Percentiles rank a stretch among this genome's conserved stretches.
These are phyloP conservation scores for Panthera uncia DNA, from an alignment of 2,113 vertebrate genomes.

Conservation along the genomic window DNA sequence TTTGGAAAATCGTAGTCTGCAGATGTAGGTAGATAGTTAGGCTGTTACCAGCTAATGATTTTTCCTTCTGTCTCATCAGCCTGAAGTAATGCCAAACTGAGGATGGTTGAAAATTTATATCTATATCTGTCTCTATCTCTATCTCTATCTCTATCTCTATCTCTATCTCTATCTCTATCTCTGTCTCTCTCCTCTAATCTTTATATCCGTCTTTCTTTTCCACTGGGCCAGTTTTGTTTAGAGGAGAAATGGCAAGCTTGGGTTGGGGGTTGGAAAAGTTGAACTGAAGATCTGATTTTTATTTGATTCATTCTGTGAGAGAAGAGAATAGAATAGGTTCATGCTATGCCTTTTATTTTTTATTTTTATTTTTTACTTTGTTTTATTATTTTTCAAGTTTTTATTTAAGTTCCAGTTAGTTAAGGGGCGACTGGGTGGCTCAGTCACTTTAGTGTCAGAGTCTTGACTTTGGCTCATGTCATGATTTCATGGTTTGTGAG, in stretches of 20 bases:
- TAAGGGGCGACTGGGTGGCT: background rate
- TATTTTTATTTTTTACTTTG: background rate
- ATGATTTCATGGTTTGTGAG: too few species aligned
- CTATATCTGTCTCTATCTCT: too few species aligned
- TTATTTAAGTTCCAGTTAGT: background rate
- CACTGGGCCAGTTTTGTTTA: background rate
- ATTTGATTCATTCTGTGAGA: background rate
- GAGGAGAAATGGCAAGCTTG: background rate
- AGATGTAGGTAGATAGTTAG: background rate
- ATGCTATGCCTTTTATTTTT: background rate
- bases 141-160: too few species aligned
- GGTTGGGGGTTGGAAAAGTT: background rate
- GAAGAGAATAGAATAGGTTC: background rate
- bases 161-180: too few species aligned
- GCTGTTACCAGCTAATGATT: slow-evolving; percentile 6
- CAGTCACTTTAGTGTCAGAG: too few species aligned
- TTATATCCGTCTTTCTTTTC: background rate
- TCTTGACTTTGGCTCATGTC: too few species aligned
- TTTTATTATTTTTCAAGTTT: background rate
- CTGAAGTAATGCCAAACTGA: background rate
- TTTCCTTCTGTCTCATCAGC: background rate
- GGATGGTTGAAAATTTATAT: background rate
- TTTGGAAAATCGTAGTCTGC: slow-evolving; percentile 18
- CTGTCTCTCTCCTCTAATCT: too few species aligned
- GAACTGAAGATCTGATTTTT: slow-evolving; percentile 25